Evolutionary conservation across 2,888 invertebrate species (phyloP).

Genomic region (Lacanobia oleracea): DNA sequence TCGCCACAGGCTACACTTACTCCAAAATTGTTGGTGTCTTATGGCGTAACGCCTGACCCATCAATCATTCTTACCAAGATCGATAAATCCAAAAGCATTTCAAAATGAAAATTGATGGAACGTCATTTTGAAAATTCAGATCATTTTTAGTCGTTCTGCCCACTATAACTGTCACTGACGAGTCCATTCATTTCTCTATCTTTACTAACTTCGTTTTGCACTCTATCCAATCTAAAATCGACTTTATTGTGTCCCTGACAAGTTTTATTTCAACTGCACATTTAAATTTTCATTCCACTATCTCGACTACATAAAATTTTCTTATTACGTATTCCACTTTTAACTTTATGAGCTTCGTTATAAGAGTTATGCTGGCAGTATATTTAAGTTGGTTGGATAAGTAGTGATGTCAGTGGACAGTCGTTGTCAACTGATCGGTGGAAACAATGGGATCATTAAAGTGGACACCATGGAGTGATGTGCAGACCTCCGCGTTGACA

Average conservation of each 20-base stretch:
- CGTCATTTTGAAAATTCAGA: constrained; percentile 81
- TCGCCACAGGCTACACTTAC: background rate
- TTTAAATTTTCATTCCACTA: constrained; percentile 37
- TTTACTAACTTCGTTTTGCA: constrained; percentile 57
- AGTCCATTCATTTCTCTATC: constrained; percentile 82
- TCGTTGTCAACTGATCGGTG: constrained; percentile 77
- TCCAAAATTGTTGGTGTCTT: constrained; percentile 26
- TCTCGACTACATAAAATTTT: constrained; percentile 25
- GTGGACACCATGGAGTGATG: constrained; percentile 84
- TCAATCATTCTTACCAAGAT: constrained; percentile 55
- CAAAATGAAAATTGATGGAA: constrained; percentile 82
- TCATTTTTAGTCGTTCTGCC: constrained; percentile 84
- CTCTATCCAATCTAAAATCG: constrained; percentile 57
- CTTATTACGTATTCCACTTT: constrained; percentile 25
- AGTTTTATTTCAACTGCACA: constrained; percentile 34
- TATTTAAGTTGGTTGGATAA: constrained; percentile 56
- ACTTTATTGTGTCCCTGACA: constrained; percentile 67
- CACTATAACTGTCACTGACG: constrained; percentile 83
- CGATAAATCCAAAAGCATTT: constrained; percentile 63
- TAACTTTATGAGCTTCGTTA: constrained; percentile 35
- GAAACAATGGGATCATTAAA: constrained; percentile 89
- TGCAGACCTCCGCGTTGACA: constrained; percentile 85
- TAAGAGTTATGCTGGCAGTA: constrained; percentile 46
- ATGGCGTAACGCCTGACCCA: constrained; percentile 24
- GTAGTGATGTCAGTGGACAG: constrained; percentile 82